These are phyloP conservation scores for Sabellastarte sp. DNA, from an alignment of 2,888 invertebrate genomes.

Conservation along the genomic window DNA sequence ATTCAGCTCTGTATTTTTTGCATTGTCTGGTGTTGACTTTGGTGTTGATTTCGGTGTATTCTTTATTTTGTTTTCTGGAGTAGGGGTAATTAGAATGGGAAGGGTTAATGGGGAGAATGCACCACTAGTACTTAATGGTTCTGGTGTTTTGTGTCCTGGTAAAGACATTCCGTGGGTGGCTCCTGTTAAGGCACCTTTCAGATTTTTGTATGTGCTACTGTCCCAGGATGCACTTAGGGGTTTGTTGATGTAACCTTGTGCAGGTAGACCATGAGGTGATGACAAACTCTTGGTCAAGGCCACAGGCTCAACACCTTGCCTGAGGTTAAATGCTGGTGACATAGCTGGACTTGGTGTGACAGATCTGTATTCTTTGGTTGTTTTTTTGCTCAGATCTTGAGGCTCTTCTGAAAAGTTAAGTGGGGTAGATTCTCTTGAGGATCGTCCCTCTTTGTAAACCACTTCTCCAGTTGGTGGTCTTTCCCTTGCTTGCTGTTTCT, in stretches of 20 bases:
- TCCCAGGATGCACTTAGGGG: not conserved
- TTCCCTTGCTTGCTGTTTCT: not conserved
- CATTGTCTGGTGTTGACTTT: no score
- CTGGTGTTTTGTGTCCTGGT: no score
- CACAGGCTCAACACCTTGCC: not conserved
- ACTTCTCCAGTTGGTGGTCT: not conserved
- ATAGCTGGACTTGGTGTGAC: not conserved
- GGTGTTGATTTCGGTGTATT: not conserved
- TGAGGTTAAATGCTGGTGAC: no score
- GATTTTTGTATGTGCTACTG: not conserved
- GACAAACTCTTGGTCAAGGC: not conserved
- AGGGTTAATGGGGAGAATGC: not conserved
- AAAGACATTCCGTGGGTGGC: no score
- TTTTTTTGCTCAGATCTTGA: not conserved
- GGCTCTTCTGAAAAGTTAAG: not conserved
- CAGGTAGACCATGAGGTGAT: not conserved
- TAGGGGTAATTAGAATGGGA: not conserved
- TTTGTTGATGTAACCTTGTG: no score
- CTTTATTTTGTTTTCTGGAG: not conserved
- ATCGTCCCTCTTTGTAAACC: not conserved
- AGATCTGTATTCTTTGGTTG: no score
- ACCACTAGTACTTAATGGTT: no score
- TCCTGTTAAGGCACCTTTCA: no score
- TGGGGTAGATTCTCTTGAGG: no score
- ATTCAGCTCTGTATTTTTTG: no score